These are phyloP conservation scores for Dastarcus helophoroides DNA, from an alignment of 2,888 invertebrate genomes.

Conservation along the genomic window DNA sequence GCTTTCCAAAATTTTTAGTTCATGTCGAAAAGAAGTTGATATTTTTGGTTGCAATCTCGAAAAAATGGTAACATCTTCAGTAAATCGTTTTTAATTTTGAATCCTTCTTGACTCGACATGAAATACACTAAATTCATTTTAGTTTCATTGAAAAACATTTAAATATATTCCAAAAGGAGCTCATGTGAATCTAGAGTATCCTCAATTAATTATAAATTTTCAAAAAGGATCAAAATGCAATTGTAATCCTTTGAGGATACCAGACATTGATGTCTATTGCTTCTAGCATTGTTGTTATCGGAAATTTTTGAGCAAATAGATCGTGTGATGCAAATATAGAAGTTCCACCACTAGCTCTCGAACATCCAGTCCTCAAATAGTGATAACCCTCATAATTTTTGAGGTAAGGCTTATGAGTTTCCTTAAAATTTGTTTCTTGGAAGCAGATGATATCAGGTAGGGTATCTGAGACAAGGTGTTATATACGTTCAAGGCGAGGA, in stretches of 20 bases:
- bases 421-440: conserved; percentile 12
- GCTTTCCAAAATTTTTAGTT: too few relatives aligned
- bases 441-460: conserved; percentile 7
- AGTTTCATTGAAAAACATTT: too few relatives aligned
- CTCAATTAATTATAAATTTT: too few relatives aligned
- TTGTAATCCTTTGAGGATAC: conserved; percentile 8
- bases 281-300: conserved; percentile 8
- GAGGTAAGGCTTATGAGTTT: conserved; percentile 5
- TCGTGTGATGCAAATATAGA: conserved; percentile 6
- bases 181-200: too few relatives aligned
- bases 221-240: too few relatives aligned
- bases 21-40: too few relatives aligned
- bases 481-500: conserved; percentile 6
- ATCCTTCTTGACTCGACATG: too few relatives aligned
- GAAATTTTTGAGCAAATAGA: conserved; percentile 6
- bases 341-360: conserved; percentile 11
- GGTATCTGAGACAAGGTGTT: conserved; percentile 7
- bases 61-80: too few relatives aligned
- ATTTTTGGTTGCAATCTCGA: too few relatives aligned
- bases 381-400: conserved; percentile 9
- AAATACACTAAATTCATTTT: too few relatives aligned
- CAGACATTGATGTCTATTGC: conserved; percentile 7
- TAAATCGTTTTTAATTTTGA: too few relatives aligned
- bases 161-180: too few relatives aligned
- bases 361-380: neutral